Conservation (phyloP, 2,113 vertebrate genomes). For the Channa argus region DNA sequence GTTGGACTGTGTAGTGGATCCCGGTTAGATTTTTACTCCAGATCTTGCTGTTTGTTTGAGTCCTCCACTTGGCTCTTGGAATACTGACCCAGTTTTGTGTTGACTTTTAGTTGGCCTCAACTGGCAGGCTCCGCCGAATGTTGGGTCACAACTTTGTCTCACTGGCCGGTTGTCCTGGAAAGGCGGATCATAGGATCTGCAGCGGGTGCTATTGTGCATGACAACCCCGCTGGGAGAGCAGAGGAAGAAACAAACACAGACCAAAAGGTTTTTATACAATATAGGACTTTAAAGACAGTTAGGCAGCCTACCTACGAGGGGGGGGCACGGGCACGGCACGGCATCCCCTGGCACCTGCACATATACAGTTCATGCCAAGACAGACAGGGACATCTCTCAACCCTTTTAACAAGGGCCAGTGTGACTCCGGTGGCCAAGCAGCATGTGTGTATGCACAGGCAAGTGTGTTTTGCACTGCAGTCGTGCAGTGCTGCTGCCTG, state of each 20-base stretch:
- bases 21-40: background rate
- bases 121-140: background rate
- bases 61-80: slow-evolving; percentile 18
- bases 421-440: slow-evolving; percentile 38
- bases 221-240: slow-evolving; percentile 3
- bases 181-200: background rate
- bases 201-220: background rate
- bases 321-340: slow-evolving; percentile 58
- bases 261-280: slow-evolving; percentile 3
- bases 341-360: slow-evolving; percentile 55
- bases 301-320: slow-evolving; percentile 30
- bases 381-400: slow-evolving; percentile 53
- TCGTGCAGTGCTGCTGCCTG: slow-evolving; percentile 54
- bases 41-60: slow-evolving; percentile 13
- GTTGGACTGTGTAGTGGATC: background rate
- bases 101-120: slow-evolving; percentile 28
- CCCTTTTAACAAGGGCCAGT: slow-evolving; percentile 58
- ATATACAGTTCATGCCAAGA: slow-evolving; percentile 39
- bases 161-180: slow-evolving; percentile 6
- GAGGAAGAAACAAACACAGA: background rate
- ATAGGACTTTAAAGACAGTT: slow-evolving; percentile 25
- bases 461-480: slow-evolving; percentile 52
- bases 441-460: slow-evolving; percentile 43
- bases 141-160: slow-evolving; percentile 33
- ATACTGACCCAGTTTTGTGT: slow-evolving; percentile 54